Conservation (phyloP, 2,888 invertebrate species). For the Heliconius charithonia region DNA sequence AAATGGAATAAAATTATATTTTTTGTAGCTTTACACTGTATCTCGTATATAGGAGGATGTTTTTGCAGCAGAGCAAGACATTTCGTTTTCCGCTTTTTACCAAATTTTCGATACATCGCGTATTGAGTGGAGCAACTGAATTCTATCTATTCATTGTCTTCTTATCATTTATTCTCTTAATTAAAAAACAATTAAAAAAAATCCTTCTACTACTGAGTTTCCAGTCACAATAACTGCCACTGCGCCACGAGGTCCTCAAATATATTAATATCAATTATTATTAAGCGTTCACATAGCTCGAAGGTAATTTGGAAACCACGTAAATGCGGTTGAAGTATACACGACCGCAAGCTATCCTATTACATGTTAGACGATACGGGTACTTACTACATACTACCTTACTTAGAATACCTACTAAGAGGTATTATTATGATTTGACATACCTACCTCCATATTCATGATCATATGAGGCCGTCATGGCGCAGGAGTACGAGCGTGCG, state of each 20-base stretch:
- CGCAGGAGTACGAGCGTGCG: too few relatives aligned
- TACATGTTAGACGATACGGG: slow-evolving; percentile 24
- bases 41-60: background rate
- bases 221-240: background rate
- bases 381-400: background rate
- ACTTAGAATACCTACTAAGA: slow-evolving; percentile 3
- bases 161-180: too few relatives aligned
- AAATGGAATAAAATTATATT: too few relatives aligned
- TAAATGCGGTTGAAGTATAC: slow-evolving; percentile 30
- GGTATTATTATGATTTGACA: background rate
- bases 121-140: too few relatives aligned
- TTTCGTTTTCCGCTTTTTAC: too few relatives aligned
- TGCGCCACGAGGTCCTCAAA: background rate
- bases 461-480: background rate
- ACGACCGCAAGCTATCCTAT: slow-evolving; percentile 29
- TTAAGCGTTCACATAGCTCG: background rate
- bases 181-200: too few relatives aligned
- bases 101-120: too few relatives aligned
- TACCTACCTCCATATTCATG: too few relatives aligned
- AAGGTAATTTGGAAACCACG: slow-evolving; percentile 41
- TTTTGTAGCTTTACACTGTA: background rate
- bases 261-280: slow-evolving; percentile 11
- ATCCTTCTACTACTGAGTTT: too few relatives aligned
- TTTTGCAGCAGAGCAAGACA: too few relatives aligned
- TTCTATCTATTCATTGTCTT: too few relatives aligned